Conservation (phyloP, 2,113 vertebrate genomes). For the Dicrurus megarhynchus region DNA sequence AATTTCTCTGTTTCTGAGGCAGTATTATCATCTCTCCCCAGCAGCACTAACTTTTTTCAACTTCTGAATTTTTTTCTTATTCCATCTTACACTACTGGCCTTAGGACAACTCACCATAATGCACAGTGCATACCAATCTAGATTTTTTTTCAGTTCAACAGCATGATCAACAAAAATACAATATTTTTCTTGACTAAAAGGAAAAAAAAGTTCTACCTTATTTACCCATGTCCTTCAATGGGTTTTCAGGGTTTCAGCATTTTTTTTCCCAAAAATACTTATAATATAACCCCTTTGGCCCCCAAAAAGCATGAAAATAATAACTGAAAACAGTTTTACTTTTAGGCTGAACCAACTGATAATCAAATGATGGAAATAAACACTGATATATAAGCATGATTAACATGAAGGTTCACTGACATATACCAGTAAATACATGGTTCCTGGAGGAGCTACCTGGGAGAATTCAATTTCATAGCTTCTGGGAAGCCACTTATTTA, state of each 20-base stretch:
- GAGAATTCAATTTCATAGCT: conserved; percentile 59
- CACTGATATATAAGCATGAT: neutral
- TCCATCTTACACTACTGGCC: neutral
- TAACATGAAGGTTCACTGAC: neutral
- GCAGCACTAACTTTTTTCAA: conserved; percentile 29
- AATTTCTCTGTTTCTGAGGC: conserved; percentile 41
- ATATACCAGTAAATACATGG: conserved; percentile 4
- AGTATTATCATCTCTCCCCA: conserved; percentile 49
- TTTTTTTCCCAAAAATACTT: neutral
- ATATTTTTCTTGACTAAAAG: neutral
- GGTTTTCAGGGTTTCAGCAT: neutral
- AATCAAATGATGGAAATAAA: neutral
- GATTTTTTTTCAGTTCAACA: neutral
- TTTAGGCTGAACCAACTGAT: neutral
- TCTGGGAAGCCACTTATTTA: conserved; percentile 54
- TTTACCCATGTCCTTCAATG: neutral
- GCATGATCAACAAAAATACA: neutral
- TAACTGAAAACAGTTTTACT: neutral
- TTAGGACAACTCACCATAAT: conserved; percentile 28
- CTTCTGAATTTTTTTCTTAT: conserved; percentile 49
- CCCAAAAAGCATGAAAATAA: neutral
- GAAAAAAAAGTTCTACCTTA: neutral
- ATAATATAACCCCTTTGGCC: neutral
- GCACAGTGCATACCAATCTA: neutral
- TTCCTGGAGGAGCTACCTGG: neutral